Conservation (phyloP, 2,888 invertebrate species). For the Congeria kusceri region DNA sequence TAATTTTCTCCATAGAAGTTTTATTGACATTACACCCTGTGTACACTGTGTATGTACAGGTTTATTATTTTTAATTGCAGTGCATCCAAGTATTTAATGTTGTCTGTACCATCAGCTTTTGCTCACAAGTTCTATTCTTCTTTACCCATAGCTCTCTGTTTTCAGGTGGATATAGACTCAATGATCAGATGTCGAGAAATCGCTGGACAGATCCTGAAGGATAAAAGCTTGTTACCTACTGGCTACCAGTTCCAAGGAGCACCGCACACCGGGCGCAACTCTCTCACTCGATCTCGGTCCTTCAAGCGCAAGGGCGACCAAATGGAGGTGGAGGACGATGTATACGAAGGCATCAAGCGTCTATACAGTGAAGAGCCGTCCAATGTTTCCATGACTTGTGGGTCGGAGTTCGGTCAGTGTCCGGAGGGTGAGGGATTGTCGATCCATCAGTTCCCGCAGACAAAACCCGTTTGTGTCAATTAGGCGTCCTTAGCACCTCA, state of each 20-base stretch:
- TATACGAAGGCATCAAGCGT: constrained; percentile 83
- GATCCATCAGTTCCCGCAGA: constrained; percentile 29
- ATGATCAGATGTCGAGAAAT: constrained; percentile 80
- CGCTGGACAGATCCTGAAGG: constrained; percentile 70
- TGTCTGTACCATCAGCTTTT: no score
- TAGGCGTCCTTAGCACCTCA: constrained; percentile 23
- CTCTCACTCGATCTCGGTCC: constrained; percentile 64
- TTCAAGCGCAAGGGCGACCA: constrained; percentile 80
- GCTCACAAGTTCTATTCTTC: no score
- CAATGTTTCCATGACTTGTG: constrained; percentile 69
- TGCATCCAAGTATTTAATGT: no score
- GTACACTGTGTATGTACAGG: no score
- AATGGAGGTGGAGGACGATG: constrained; percentile 76
- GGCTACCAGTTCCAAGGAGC: constrained; percentile 63
- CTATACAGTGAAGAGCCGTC: constrained; percentile 79
- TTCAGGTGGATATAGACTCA: constrained; percentile 78
- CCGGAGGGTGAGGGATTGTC: constrained; percentile 45
- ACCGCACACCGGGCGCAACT: constrained; percentile 28
- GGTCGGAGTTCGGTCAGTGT: constrained; percentile 73
- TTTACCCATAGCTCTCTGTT: not conserved
- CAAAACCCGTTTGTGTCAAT: constrained; percentile 59
- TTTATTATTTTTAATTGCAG: no score
- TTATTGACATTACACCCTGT: no score
- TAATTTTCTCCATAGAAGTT: no score
- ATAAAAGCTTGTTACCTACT: constrained; percentile 63